phyloP scores from a whole-genome alignment of 2,888 invertebrate genomes.

The Drosophila prolongata region DNA sequence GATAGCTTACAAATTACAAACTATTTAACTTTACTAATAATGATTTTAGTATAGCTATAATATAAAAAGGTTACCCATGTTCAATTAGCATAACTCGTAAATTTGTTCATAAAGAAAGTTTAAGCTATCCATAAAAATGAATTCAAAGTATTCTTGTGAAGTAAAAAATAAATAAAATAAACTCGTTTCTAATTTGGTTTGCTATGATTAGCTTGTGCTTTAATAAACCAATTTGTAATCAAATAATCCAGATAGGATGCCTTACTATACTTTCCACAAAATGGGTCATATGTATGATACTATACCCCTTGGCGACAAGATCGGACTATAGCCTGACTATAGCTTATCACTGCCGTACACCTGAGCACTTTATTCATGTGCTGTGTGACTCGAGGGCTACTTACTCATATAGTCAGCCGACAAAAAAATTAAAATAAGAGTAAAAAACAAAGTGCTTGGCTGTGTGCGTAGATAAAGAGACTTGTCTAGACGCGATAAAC shows the following conservation, averaged over 20 bases:
- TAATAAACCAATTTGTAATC: too few species aligned
- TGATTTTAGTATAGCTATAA: too few species aligned
- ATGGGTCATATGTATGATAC: constrained; percentile 1
- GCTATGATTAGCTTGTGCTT: too few species aligned
- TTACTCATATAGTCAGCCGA: constrained; percentile 1
- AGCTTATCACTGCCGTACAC: constrained; percentile 24
- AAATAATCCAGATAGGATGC: constrained; percentile 2
- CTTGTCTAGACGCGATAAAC: constrained; percentile 76
- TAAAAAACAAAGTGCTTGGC: constrained; percentile 13
- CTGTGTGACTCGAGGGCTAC: constrained; percentile 2
- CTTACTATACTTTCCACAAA: background rate
- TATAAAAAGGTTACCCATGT: too few species aligned
- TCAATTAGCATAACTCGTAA: too few species aligned
- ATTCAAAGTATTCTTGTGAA: too few species aligned
- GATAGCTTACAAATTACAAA: too few species aligned
- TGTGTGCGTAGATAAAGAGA: constrained; percentile 54
- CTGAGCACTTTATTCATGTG: constrained; percentile 19
- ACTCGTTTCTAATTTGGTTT: too few species aligned
- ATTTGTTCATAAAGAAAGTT: too few species aligned
- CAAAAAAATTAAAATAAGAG: constrained; percentile 20
- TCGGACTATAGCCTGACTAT: constrained; percentile 4
- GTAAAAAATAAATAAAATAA: too few species aligned
- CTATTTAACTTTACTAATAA: too few species aligned
- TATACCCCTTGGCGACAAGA: background rate
- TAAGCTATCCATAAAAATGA: too few species aligned